phyloP scores from a whole-genome alignment of 1,140 invertebrate genomes.

The Ctenoplectra terminalis region DNA sequence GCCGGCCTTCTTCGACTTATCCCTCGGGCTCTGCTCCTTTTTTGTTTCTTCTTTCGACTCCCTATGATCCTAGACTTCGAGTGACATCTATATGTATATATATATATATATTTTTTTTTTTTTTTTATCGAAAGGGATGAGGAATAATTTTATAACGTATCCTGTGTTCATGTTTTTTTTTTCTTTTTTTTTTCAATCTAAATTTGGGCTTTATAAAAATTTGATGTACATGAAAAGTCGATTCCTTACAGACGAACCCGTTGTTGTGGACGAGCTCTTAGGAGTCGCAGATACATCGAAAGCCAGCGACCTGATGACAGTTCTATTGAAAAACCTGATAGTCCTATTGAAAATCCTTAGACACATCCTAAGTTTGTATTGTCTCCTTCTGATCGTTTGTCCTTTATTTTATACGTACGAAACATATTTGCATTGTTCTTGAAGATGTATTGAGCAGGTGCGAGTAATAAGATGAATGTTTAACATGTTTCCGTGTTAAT shows the following conservation, averaged over 20 bases:
- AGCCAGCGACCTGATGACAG: conserved; percentile 48
- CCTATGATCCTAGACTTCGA: no score
- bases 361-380: conserved; percentile 54
- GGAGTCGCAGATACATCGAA: conserved; percentile 73
- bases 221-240: conserved; percentile 17
- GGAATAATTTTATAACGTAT: neutral
- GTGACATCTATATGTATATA: no score
- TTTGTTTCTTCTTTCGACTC: no score
- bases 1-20: conserved; percentile 29
- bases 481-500: conserved; percentile 11
- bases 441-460: neutral
- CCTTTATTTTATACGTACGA: neutral
- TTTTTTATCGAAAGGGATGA: neutral
- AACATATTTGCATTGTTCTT: neutral
- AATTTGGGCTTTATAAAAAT: neutral
- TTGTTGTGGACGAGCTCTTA: conserved; percentile 74
- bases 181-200: neutral
- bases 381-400: conserved; percentile 25
- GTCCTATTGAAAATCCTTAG: conserved; percentile 39
- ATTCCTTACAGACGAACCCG: conserved; percentile 71
- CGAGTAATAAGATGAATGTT: neutral
- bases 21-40: conserved; percentile 17
- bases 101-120: no score
- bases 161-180: neutral
- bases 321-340: conserved; percentile 49